Evolutionary conservation across 1,140 invertebrate species (phyloP), one percentile per base, ranked within the genome.

Genomic region (Dreissena polymorpha): DNA sequence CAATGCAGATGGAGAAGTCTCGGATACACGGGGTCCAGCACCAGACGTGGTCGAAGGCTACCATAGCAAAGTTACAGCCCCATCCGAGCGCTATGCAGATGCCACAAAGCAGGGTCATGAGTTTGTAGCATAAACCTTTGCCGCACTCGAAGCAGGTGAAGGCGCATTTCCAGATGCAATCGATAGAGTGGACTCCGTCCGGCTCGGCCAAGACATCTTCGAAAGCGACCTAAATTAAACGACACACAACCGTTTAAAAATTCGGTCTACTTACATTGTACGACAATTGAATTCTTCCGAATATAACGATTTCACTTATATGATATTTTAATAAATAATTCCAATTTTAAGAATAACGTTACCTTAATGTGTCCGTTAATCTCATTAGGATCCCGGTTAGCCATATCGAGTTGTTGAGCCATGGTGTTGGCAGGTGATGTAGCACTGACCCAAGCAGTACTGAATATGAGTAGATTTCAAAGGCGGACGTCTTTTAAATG

Each of bases 151-250:
- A 96, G 88, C 96, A 96, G 64, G 94, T 93, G 81, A 94, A 94
- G 84, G 95, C 95, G 14, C 95, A 92, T 27, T 94, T 93, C 96
- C 96, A 97, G 60, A 95, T 95, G 89, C 95, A 96, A 89, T 96
- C 95, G 1, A 95, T 94, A 83, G 95, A 96, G 60, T 95, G 93
- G 7, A 95, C 95, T 6, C 95, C 95, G 77, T 96, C 95, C 13
- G 96, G 96, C 91, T 97, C 96, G 0, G 95, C 96, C 60, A 96
- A 94, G 57, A 96, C 94, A 85, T 96, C 96, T 83, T 96, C 95
- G 95, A 96, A 96, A 18, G 39, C 23, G 29, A 88, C 78, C 78
- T 80, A n/a, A 60, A 71, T 49, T 1, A 10, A 60, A 60, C 2
- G 16, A 60, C 2, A 60, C 2, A 60, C 16, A 23, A 6, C 12